These are phyloP conservation scores for Atta texana DNA, from an alignment of 1,140 invertebrate genomes.

Conservation along the genomic window DNA sequence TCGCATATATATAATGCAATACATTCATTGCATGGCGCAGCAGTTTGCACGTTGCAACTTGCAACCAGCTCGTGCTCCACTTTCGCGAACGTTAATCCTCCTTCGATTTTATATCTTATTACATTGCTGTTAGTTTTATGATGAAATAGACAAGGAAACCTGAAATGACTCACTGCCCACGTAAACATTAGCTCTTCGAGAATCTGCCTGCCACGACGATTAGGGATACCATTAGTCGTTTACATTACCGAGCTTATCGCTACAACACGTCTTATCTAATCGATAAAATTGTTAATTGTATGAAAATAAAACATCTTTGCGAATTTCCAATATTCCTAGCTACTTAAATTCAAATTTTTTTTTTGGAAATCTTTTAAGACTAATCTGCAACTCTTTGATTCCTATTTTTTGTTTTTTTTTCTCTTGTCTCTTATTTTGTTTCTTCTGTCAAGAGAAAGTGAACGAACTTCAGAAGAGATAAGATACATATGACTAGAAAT, in stretches of 20 bases:
- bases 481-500: too few relatives aligned
- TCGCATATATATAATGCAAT: conserved; percentile 15
- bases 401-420: too few relatives aligned
- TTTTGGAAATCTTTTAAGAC: neutral
- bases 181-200: neutral
- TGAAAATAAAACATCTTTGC: neutral
- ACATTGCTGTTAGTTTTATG: conserved; percentile 2
- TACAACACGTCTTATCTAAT: conserved; percentile 14
- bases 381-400: too few relatives aligned
- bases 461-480: too few relatives aligned
- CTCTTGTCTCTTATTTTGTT: too few relatives aligned
- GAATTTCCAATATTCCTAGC: neutral
- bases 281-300: conserved; percentile 19
- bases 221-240: neutral
- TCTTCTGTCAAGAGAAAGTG: too few relatives aligned
- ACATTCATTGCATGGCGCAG: neutral
- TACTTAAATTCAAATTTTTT: neutral
- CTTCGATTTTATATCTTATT: conserved; percentile 52
- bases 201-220: neutral
- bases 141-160: conserved; percentile 4
- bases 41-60: neutral
- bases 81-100: conserved; percentile 46
- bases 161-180: conserved; percentile 15
- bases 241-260: neutral
- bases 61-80: conserved; percentile 36